These are phyloP conservation scores for Luscinia megarhynchos DNA, from an alignment of 2,797 vertebrate genomes.

Conservation along the genomic window DNA sequence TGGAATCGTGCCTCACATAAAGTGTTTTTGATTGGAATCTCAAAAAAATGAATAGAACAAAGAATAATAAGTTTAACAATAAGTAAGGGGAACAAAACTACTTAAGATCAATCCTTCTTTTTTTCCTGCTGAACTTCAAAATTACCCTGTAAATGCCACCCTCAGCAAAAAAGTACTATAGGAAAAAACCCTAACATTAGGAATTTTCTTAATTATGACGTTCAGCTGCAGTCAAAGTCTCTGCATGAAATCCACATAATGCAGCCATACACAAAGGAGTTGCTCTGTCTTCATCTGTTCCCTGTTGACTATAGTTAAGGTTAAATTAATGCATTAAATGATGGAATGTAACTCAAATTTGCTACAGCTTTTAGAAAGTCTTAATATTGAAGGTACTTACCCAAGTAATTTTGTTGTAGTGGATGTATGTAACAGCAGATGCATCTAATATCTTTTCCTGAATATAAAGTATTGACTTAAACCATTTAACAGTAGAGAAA, in stretches of 20 bases:
- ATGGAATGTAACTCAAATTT: background rate
- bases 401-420: background rate
- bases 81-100: slow-evolving; percentile 50
- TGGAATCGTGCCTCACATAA: background rate
- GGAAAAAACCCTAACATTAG: background rate
- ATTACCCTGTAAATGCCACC: slow-evolving; percentile 51
- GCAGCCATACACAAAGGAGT: background rate
- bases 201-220: slow-evolving; percentile 31
- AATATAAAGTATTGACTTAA: background rate
- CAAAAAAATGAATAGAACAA: slow-evolving; percentile 14
- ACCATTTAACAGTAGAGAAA: background rate
- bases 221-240: slow-evolving; percentile 30
- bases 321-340: slow-evolving; percentile 12
- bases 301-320: background rate
- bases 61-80: slow-evolving; percentile 65
- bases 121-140: slow-evolving; percentile 53
- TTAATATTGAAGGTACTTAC: background rate
- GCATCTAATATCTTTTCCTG: background rate
- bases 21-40: slow-evolving; percentile 40
- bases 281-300: background rate
- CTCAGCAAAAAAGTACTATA: background rate
- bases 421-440: background rate
- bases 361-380: background rate
- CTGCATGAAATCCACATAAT: slow-evolving; percentile 16
- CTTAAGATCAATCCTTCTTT: slow-evolving; percentile 61